A percentile compares a stretch with the other conserved stretches of the same genome.
These are phyloP conservation scores for Myathropa florea DNA, from an alignment of 2,888 invertebrate genomes.

Conservation along the genomic window DNA sequence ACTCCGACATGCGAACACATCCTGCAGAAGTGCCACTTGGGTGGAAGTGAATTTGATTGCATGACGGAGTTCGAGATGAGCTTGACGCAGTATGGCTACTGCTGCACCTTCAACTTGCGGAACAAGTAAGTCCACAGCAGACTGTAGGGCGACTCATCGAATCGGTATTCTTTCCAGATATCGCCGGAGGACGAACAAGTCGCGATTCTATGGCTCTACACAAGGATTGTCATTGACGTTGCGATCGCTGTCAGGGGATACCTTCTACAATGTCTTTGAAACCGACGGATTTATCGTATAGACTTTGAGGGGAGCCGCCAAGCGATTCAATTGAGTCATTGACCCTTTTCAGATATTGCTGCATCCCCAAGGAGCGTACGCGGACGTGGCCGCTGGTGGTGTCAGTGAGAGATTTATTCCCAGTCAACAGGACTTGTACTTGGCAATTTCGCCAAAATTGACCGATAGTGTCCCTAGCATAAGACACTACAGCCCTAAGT, in stretches of 20 bases:
- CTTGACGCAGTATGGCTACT: conserved; percentile 80
- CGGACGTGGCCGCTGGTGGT: conserved; percentile 74
- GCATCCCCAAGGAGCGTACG: conserved; percentile 72
- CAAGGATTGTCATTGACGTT: conserved; percentile 82
- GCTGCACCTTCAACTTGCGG: conserved; percentile 80
- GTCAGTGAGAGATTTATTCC: conserved; percentile 70
- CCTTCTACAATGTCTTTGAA: conserved; percentile 81
- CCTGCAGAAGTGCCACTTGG: conserved; percentile 76
- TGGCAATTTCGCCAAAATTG: conserved; percentile 72
- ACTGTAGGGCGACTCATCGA: background rate
- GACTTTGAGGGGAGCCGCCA: background rate
- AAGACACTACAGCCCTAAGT: conserved; percentile 61
- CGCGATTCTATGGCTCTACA: conserved; percentile 76
- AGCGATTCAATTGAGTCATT: background rate
- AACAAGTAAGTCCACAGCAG: conserved; percentile 62
- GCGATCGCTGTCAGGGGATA: conserved; percentile 82
- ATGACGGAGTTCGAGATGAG: conserved; percentile 75
- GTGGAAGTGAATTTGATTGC: conserved; percentile 74
- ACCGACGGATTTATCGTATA: conserved; percentile 83
- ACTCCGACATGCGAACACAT: conserved; percentile 79
- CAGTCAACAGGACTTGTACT: conserved; percentile 60
- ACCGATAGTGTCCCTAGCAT: conserved; percentile 71
- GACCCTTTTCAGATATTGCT: conserved; percentile 50
- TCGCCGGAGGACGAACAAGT: conserved; percentile 40
- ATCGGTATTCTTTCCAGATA: conserved; percentile 62